Conservation (phyloP, 1,140 invertebrate species). For the Zaprionus nigranus region DNA sequence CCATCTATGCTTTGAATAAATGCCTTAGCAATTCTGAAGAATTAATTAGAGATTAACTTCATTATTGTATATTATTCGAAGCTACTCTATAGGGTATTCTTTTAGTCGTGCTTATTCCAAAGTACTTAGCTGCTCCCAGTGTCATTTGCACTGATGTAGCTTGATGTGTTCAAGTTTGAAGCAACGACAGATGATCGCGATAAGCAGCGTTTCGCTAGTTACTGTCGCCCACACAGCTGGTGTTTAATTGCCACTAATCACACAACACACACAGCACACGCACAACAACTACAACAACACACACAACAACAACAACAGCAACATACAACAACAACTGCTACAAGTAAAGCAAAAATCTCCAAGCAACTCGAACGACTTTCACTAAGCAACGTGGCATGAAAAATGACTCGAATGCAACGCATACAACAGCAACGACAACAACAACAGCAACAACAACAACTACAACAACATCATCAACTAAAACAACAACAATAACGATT, state of each 20-base stretch:
- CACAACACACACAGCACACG: constrained; percentile 31
- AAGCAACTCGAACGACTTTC: constrained; percentile 41
- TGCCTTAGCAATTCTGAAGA: too few species aligned
- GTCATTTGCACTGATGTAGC: neutral
- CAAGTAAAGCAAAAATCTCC: constrained; percentile 13
- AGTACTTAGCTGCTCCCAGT: too few species aligned
- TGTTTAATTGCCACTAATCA: constrained; percentile 69
- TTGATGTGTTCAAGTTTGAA: constrained; percentile 3
- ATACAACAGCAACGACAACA: constrained; percentile 23
- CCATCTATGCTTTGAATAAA: too few species aligned
- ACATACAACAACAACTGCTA: neutral
- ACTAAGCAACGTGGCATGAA: constrained; percentile 48
- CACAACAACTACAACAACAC: constrained; percentile 28
- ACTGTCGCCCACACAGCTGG: constrained; percentile 43
- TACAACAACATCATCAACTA: constrained; percentile 17
- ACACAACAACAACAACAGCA: constrained; percentile 8
- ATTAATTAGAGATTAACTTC: too few species aligned
- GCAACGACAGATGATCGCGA: constrained; percentile 1
- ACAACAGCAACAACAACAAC: constrained; percentile 12
- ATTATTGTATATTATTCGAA: too few species aligned
- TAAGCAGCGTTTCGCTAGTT: constrained; percentile 22
- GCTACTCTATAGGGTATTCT: neutral
- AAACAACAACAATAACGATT: constrained; percentile 13
- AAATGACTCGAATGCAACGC: constrained; percentile 52
- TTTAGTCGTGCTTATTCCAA: neutral